phyloP scores from a whole-genome alignment of 2,797 vertebrate species.

The Sarcoramphus papa region DNA sequence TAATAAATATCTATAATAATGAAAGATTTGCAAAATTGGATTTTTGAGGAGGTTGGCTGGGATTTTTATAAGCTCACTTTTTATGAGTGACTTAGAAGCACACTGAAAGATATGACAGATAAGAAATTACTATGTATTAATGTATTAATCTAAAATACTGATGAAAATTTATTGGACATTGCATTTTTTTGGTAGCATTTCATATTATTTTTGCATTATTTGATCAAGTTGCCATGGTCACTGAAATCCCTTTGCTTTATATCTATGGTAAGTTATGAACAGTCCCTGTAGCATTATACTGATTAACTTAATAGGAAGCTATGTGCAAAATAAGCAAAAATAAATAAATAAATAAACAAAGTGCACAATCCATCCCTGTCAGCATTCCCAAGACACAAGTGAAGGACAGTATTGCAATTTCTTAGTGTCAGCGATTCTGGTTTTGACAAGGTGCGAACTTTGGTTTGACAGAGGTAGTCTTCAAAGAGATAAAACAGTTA shows the following conservation, averaged over 20 bases:
- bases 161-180: background rate
- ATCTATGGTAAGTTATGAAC: background rate
- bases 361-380: slow-evolving; percentile 24
- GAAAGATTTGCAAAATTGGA: background rate
- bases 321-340: slow-evolving; percentile 56
- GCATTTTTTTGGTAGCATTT: background rate
- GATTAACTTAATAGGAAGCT: slow-evolving; percentile 48
- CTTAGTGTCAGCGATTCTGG: background rate
- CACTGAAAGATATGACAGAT: background rate
- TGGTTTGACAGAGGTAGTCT: slow-evolving; percentile 28
- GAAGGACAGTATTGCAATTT: slow-evolving; percentile 36
- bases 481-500: slow-evolving; percentile 16
- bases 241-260: background rate
- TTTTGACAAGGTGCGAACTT: slow-evolving; percentile 45
- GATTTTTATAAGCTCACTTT: slow-evolving; percentile 15
- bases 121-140: background rate
- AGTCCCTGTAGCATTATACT: background rate
- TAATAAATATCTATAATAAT: slow-evolving; percentile 17
- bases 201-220: background rate
- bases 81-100: background rate
- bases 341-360: slow-evolving; percentile 33
- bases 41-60: background rate
- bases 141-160: background rate
- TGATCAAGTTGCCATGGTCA: background rate
- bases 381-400: slow-evolving; percentile 26